These are phyloP conservation scores for Silurus meridionalis DNA, from an alignment of 2,113 vertebrate species.

Conservation along the genomic window DNA sequence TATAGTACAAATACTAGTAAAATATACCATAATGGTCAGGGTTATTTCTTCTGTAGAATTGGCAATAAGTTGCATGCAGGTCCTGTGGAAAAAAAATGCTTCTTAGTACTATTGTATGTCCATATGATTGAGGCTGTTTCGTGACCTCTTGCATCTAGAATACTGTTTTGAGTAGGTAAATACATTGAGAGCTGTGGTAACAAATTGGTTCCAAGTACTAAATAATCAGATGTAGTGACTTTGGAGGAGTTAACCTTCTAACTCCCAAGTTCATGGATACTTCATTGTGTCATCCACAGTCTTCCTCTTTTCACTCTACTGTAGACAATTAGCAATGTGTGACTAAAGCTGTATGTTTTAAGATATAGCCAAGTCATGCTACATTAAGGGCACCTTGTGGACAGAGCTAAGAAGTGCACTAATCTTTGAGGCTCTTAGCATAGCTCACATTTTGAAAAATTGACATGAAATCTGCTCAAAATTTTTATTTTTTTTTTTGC, in stretches of 20 bases:
- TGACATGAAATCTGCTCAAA: not conserved
- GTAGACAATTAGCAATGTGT: not conserved
- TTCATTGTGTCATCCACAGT: not conserved
- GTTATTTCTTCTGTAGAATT: not conserved
- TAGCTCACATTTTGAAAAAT: not conserved
- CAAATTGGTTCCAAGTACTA: not conserved
- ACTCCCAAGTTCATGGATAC: not conserved
- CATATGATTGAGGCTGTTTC: not conserved
- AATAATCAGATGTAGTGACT: not conserved
- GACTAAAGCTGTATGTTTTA: not conserved
- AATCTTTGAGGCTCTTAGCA: not conserved
- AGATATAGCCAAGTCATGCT: not conserved
- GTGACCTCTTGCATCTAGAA: not conserved
- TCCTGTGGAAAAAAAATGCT: not conserved
- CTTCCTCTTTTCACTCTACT: not conserved
- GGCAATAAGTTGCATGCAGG: not conserved
- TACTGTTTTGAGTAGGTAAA: not conserved
- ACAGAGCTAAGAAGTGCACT: conserved; percentile 1
- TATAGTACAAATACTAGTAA: not conserved
- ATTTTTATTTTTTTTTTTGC: not conserved
- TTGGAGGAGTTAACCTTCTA: not conserved
- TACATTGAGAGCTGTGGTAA: not conserved
- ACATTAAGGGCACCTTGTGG: conserved; percentile 9
- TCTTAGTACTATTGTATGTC: not conserved
- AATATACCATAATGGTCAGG: not conserved